Base-by-base conservation (phyloP, 2,113 vertebrate species). In the Hypomesus transpacificus region DNA sequence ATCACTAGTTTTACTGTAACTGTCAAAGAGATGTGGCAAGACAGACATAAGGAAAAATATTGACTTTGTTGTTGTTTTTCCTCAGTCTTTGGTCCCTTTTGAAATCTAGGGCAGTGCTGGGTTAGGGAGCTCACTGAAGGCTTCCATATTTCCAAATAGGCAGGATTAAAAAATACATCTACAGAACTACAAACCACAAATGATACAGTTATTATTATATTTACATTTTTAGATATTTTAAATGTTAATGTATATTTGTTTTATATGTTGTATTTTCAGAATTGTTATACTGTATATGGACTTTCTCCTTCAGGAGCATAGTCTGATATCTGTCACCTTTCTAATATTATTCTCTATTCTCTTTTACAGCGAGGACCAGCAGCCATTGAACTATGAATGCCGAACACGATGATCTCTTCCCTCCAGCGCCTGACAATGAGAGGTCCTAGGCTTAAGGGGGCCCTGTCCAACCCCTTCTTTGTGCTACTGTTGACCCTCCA, bases 381-480 rank as follows among this genome's bases (percentile, higher is more conserved):
- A 93, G 90, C 92, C 91, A 92, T 94, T 95, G 95, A 98, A 98
- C 95, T 98, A 98, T 98, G 96, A 96, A 98, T 97, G 95, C 96
- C 96, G 96, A 96, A 97, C 95, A 98, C 94, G 93, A 98, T 98
- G 96, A 96, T 94, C 95, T 98, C 95, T 94, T 95, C 96, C 95
- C 95, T 96, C 96, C 95, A 95, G 95, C 94, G 82, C 88, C 91
- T 97, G 96, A 98, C 96, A 95, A 98, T 98, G 96, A 95, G 96
- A 98, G 96, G 96, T 96, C 95, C 92, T 96, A 98, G 95, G 95
- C 96, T 96, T 93, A 98, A 97, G 95, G 96, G 96, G 95, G 95
- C 95, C 89, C 91, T 96, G 92, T 96, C 96, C 91, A 95, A 98
- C 95, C 96, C 96, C 87, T 94, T 98, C 88, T 95, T 96, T 92